A percentile compares a stretch with the other conserved stretches of the same genome.
phyloP scores from a whole-genome alignment of 2,113 vertebrate species.

The Pleuronectes platessa region DNA sequence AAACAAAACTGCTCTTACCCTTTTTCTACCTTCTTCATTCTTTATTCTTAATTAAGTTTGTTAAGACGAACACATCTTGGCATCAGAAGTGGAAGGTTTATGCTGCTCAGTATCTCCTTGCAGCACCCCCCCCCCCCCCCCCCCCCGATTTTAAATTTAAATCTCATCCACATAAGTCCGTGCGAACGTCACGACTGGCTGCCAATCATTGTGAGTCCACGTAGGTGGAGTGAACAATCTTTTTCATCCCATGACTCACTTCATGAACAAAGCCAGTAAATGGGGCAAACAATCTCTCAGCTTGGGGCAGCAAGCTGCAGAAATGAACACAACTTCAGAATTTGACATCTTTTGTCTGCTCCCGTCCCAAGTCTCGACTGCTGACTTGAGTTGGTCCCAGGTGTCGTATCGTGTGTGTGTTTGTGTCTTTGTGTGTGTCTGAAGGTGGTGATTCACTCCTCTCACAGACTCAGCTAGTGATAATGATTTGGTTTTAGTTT shows the following conservation, averaged over 20 bases:
- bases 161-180: conserved; percentile 20
- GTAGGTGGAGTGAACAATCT: conserved; percentile 29
- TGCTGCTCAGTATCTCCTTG: conserved; percentile 24
- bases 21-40: neutral
- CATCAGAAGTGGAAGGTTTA: conserved; percentile 2
- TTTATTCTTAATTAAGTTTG: too few relatives aligned
- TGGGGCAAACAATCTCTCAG: conserved; percentile 25
- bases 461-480: conserved; percentile 55
- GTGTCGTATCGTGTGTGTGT: conserved; percentile 18
- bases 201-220: conserved; percentile 45
- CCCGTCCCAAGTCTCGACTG: conserved; percentile 10
- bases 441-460: conserved; percentile 68
- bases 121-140: conserved; percentile 1
- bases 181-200: conserved; percentile 31
- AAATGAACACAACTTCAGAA: conserved; percentile 42
- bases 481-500: conserved; percentile 75
- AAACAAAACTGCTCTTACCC: neutral
- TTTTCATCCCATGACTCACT: conserved; percentile 54
- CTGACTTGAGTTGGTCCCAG: conserved; percentile 41
- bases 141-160: conserved; percentile 10
- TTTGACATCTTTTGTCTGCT: conserved; percentile 57
- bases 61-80: conserved; percentile 5
- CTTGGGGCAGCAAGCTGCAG: conserved; percentile 30
- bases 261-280: conserved; percentile 51
- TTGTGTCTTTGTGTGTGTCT: conserved; percentile 10